Conservation (phyloP, 2,888 invertebrate species). For the Tetrapedia diversipes region DNA sequence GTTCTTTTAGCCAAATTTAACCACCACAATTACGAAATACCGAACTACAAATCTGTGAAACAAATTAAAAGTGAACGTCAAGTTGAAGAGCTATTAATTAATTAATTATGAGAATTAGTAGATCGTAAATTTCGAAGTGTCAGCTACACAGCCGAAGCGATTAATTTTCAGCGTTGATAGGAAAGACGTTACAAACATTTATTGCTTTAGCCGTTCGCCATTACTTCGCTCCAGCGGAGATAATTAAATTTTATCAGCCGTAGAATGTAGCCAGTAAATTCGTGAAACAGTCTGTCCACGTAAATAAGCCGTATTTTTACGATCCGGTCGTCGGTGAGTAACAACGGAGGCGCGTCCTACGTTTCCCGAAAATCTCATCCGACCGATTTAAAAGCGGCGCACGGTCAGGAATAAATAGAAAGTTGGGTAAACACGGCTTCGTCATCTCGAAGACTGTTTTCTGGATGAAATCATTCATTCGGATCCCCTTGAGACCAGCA, state of each 20-base stretch:
- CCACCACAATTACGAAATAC: too few relatives aligned
- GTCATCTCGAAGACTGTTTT: neutral
- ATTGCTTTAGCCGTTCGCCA: too few relatives aligned
- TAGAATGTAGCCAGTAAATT: neutral
- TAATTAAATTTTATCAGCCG: neutral
- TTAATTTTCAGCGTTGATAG: too few relatives aligned
- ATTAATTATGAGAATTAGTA: too few relatives aligned
- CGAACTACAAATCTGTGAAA: too few relatives aligned
- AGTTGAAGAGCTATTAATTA: too few relatives aligned
- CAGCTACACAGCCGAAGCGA: too few relatives aligned
- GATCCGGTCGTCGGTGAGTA: conserved; percentile 6
- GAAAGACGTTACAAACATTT: too few relatives aligned
- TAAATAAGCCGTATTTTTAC: conserved; percentile 12
- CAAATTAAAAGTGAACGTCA: too few relatives aligned
- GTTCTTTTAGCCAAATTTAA: too few relatives aligned
- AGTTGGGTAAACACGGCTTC: conserved; percentile 27
- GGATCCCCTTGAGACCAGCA: neutral
- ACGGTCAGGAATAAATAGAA: conserved; percentile 32
- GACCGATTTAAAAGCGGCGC: conserved; percentile 19
- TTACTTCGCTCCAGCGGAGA: neutral
- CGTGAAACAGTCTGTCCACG: neutral
- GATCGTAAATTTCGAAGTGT: too few relatives aligned
- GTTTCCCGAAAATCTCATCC: conserved; percentile 11
- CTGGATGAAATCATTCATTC: conserved; percentile 20
- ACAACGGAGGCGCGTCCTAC: neutral